Evolutionary conservation across 2,113 vertebrate species (phyloP).

Genomic region (Platycercus adscitus): DNA sequence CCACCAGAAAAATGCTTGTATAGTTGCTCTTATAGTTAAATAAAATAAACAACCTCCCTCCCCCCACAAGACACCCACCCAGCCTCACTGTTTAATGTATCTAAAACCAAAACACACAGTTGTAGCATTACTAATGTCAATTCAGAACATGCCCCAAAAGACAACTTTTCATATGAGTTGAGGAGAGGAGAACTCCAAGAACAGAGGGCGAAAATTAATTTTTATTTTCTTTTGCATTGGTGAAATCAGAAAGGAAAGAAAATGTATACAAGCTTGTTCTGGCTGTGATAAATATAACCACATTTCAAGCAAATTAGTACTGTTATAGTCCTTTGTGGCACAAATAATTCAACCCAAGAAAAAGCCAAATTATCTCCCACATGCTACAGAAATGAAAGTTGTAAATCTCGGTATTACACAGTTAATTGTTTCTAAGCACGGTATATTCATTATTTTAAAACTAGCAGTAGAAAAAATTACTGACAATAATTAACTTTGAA

Average conservation of each 20-base stretch:
- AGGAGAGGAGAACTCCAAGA: not conserved
- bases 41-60: not conserved
- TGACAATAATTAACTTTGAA: conserved; percentile 3
- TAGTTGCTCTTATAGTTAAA: not conserved
- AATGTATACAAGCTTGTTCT: not conserved
- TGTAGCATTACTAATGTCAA: not conserved
- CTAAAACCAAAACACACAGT: not conserved
- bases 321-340: not conserved
- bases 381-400: conserved; percentile 7
- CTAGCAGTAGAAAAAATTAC: not conserved
- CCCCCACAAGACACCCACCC: not conserved
- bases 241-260: not conserved
- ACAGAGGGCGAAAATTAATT: not conserved
- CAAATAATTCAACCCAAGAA: conserved; percentile 14
- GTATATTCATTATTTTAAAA: conserved; percentile 15
- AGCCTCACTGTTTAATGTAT: not conserved
- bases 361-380: not conserved
- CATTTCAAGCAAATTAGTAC: conserved; percentile 53
- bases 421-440: conserved; percentile 29
- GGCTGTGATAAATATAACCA: not conserved
- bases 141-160: not conserved
- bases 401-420: not conserved
- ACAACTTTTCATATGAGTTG: not conserved
- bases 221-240: not conserved
- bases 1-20: not conserved